These are phyloP conservation scores for Poecilia wingei DNA, from an alignment of 2,797 vertebrate genomes.

Conservation along the genomic window DNA sequence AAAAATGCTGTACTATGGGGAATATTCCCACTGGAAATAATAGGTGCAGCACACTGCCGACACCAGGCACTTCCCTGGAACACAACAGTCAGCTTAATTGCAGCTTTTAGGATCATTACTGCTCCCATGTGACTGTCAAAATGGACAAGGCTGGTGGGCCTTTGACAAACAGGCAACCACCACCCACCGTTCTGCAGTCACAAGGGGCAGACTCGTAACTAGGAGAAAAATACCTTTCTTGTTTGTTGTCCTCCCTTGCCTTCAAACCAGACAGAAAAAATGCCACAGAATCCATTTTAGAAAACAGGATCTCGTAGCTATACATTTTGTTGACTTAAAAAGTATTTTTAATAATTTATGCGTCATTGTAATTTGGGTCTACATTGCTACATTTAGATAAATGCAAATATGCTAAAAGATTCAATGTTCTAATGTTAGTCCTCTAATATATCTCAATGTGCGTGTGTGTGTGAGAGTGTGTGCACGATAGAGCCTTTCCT, in stretches of 20 bases:
- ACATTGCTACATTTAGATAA: not conserved
- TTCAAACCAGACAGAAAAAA: constrained; percentile 36
- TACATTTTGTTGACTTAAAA: not conserved
- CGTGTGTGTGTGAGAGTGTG: not conserved
- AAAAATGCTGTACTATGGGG: constrained; percentile 68
- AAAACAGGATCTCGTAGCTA: constrained; percentile 25
- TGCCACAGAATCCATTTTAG: constrained; percentile 17
- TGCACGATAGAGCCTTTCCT: constrained; percentile 4
- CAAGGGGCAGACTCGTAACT: constrained; percentile 61
- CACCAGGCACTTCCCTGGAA: constrained; percentile 78
- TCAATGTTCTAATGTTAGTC: not conserved
- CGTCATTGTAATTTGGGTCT: not conserved
- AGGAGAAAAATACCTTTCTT: constrained; percentile 63
- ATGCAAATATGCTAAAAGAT: not conserved
- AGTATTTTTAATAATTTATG: not conserved
- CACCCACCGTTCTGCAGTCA: constrained; percentile 73
- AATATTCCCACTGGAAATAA: constrained; percentile 82
- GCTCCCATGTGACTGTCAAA: constrained; percentile 85
- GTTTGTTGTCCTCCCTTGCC: constrained; percentile 47
- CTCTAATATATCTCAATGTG: not conserved
- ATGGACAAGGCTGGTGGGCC: constrained; percentile 80
- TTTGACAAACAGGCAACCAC: constrained; percentile 80
- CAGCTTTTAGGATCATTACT: constrained; percentile 87
- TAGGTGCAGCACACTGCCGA: constrained; percentile 72
- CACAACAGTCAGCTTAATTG: constrained; percentile 83